Conservation (phyloP, 2,888 invertebrate species). For the Habrosyne pyritoides region DNA sequence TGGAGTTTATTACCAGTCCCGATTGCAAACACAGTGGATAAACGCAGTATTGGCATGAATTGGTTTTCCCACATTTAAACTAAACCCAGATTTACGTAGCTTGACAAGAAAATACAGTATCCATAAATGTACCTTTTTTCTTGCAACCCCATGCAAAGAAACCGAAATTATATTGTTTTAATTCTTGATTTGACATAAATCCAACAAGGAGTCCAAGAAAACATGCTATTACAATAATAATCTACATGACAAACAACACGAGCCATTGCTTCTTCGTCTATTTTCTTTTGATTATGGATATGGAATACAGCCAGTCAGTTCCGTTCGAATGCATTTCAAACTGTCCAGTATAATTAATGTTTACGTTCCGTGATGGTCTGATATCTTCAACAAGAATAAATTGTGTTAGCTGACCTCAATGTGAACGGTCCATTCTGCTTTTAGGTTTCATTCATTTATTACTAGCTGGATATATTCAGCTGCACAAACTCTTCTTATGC, state of each 20-base stretch:
- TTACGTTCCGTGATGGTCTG: neutral
- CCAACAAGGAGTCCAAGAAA: no score
- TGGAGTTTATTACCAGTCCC: neutral
- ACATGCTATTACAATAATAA: neutral
- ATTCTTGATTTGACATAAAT: no score
- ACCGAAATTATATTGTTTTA: no score
- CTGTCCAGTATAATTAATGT: conserved; percentile 3
- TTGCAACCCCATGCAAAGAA: no score
- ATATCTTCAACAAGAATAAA: neutral
- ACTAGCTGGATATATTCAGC: neutral
- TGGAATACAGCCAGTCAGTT: neutral
- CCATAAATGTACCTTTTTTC: no score
- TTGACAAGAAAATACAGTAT: neutral
- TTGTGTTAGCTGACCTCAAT: neutral
- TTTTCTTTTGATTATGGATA: neutral
- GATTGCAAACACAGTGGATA: neutral
- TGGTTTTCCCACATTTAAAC: neutral
- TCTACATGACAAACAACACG: neutral
- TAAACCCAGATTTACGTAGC: neutral
- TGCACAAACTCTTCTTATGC: neutral
- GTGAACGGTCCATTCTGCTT: neutral
- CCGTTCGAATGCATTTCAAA: neutral
- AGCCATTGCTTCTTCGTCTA: neutral
- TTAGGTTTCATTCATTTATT: neutral
- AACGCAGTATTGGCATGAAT: neutral